Evolutionary conservation across 2,888 invertebrate species (phyloP), one percentile per base, ranked within the genome.

Genomic region (Polydrusus pterygomalis): DNA sequence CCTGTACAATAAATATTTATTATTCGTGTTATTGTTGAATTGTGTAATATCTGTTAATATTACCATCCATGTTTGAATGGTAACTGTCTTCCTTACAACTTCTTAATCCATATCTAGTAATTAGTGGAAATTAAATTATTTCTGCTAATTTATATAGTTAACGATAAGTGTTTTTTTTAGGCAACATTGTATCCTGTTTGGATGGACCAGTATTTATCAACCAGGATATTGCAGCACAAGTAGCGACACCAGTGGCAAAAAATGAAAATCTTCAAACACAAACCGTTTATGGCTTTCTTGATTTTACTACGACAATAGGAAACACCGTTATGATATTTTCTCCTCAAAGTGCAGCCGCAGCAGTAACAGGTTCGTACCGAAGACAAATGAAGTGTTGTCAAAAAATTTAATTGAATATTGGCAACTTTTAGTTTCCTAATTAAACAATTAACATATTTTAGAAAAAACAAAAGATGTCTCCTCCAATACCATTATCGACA

Each of bases 271-370:
- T 92, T 80, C 89, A 94, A 79, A 97, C 97, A 18, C 96, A 97
- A 88, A 97, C 97, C 0, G 97, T 97, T 63, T 97, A 97, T 84
- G 97, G 97, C 70, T 97, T 97, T 88, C 89, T 97, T 81, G 97
- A 97, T 88, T 97, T 97, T 87, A 96, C 96, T 67, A 97, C 97
- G 0, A 97, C 96, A 3, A 96, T 97, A 83, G 97, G 96, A 78
- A 96, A 96, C 86, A 97, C 97, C 13, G 94, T 97, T 68, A 97
- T 97, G 96, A 94, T 97, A 43, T 97, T 97, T 87, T 97, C 96
- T 0, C 97, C 97, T 0, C 94, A 96, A 82, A 96, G 95, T 82
- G 92, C 93, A 25, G 92, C 94, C 20, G 72, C 70, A 5, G 92
- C 92, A 47, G 92, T 93, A 30, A 88, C 91, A 85, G 93, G 94